Conservation (phyloP, 2,113 vertebrate genomes). For the Zosterops pallidus region DNA sequence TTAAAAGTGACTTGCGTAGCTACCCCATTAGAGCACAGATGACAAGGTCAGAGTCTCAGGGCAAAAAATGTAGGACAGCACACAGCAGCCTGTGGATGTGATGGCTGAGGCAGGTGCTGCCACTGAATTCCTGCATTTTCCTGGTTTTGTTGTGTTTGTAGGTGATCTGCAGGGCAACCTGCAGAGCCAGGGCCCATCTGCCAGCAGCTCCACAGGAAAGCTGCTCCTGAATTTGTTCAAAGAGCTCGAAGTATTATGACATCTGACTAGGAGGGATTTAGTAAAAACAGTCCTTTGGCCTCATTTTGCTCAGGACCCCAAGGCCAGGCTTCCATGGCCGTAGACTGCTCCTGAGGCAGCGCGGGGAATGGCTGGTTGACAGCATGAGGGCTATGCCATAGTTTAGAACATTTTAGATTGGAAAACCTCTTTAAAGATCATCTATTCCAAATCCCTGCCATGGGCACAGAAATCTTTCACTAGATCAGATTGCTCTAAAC, state of each 20-base stretch:
- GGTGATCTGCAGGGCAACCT: rapidly evolving
- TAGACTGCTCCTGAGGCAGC: not conserved
- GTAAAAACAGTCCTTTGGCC: not conserved
- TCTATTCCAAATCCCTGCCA: not conserved
- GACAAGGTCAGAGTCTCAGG: not conserved
- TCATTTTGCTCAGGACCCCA: rapidly evolving
- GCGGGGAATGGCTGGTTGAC: rapidly evolving
- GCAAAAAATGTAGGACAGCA: not conserved
- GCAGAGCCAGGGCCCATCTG: rapidly evolving
- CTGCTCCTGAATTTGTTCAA: not conserved
- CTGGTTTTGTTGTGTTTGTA: not conserved
- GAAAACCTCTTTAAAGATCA: not conserved
- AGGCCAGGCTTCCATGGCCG: rapidly evolving
- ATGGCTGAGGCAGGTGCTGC: not conserved
- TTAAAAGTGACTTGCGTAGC: not conserved
- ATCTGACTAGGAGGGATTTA: not conserved
- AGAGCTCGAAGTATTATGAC: rapidly evolving
- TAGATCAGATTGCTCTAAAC: not conserved
- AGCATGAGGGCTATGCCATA: not conserved
- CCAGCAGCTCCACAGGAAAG: not conserved
- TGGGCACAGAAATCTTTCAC: not conserved
- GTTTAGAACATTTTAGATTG: not conserved
- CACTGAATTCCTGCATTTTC: rapidly evolving
- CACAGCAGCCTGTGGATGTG: not conserved
- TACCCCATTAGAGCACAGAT: not conserved